Percentiles rank a stretch among this genome's conserved stretches.
Evolutionary conservation across 2,113 vertebrate species (phyloP).

Genomic region (Gila orcuttii): DNA sequence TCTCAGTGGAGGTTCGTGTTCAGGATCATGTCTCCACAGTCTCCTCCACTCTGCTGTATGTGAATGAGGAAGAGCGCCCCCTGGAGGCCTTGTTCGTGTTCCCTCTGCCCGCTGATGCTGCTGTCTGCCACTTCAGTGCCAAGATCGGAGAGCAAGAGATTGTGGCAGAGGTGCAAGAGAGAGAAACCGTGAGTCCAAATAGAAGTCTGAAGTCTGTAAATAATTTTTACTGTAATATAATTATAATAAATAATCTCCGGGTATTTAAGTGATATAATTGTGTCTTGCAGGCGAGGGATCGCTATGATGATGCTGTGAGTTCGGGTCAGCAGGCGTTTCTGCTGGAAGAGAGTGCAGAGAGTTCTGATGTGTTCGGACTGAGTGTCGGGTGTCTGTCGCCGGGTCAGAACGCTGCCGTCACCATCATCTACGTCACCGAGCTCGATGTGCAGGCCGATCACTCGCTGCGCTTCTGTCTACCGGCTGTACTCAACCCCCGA

Average conservation of each 20-base stretch:
- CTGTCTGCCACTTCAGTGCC: slow-evolving; percentile 62
- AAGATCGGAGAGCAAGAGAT: slow-evolving; percentile 75
- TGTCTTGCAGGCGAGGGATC: slow-evolving; percentile 68
- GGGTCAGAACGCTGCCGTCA: slow-evolving; percentile 35
- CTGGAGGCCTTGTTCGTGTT: slow-evolving; percentile 84
- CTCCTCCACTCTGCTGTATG: slow-evolving; percentile 78
- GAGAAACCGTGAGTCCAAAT: slow-evolving; percentile 68
- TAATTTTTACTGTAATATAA: no score
- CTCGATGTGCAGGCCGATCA: no score
- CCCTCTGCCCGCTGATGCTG: slow-evolving; percentile 81
- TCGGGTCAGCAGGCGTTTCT: slow-evolving; percentile 80
- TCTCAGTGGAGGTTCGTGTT: slow-evolving; percentile 77
- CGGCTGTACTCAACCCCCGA: slow-evolving; percentile 59
- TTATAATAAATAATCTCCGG: no score
- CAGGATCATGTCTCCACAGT: slow-evolving; percentile 81
- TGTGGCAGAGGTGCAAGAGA: slow-evolving; percentile 80
- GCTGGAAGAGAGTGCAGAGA: slow-evolving; percentile 73
- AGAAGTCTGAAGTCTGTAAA: background rate
- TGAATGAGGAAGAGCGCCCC: slow-evolving; percentile 78
- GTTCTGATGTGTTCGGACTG: slow-evolving; percentile 69
- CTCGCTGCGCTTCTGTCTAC: slow-evolving; percentile 77
- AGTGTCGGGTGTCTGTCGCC: slow-evolving; percentile 81
- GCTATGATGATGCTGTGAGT: slow-evolving; percentile 79
- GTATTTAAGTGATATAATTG: no score
- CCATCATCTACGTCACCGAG: no score